Percentiles rank a stretch among this genome's conserved stretches.
Conservation (phyloP, 1,140 invertebrate species). For the Microplitis demolitor region DNA sequence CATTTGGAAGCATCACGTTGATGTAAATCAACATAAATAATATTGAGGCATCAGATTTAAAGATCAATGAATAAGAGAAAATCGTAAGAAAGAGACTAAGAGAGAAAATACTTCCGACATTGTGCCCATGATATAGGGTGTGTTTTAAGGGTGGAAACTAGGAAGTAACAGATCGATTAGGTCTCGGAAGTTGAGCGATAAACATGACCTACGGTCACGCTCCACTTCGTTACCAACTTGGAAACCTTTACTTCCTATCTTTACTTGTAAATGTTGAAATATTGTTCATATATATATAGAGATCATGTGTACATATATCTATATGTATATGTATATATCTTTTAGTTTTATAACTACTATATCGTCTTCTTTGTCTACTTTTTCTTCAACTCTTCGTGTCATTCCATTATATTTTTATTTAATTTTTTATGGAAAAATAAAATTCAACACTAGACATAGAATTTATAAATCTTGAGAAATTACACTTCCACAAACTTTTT, state of each 20-base stretch:
- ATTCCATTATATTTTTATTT: background rate
- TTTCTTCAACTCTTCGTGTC: background rate
- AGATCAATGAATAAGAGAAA: no score
- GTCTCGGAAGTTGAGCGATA: slow-evolving; percentile 46
- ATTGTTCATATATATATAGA: background rate
- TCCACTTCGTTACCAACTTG: slow-evolving; percentile 34
- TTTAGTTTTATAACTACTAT: background rate
- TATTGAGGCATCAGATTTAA: no score
- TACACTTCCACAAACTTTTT: slow-evolving; percentile 13
- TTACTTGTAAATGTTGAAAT: slow-evolving; percentile 8
- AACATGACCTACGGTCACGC: slow-evolving; percentile 44
- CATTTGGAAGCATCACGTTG: no score
- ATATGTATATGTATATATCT: background rate
- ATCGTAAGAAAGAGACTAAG: background rate
- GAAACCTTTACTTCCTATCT: background rate
- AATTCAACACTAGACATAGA: background rate
- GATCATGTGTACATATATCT: background rate
- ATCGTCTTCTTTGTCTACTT: background rate
- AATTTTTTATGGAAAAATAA: background rate
- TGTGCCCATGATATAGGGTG: background rate
- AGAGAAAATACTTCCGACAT: slow-evolving; percentile 11
- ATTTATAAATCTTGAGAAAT: slow-evolving; percentile 25
- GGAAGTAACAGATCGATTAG: slow-evolving; percentile 43
- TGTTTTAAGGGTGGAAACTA: background rate
- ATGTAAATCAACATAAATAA: no score